Conservation (phyloP, 2,113 vertebrate species). For the Jaculus jaculus region DNA sequence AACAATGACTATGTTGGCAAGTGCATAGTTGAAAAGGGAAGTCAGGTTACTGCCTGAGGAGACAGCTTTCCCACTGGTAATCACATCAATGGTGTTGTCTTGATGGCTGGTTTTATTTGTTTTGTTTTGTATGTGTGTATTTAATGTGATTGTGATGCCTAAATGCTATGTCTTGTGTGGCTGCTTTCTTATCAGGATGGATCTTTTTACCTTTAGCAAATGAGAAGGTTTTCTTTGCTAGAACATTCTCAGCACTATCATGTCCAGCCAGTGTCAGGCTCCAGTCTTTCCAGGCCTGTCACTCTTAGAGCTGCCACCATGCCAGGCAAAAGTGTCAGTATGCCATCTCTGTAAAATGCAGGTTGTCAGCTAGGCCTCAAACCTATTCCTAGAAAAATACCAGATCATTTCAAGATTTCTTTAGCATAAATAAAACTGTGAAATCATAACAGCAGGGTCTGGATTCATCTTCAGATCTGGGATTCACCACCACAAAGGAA, state of each 20-base stretch:
- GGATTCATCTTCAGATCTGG: not conserved
- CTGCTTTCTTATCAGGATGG: not conserved
- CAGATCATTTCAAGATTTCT: constrained; percentile 39
- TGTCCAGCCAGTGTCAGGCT: not conserved
- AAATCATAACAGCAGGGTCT: not conserved
- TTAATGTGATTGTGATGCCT: no score
- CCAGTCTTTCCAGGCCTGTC: not conserved
- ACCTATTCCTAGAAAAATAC: constrained; percentile 43
- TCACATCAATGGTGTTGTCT: not conserved
- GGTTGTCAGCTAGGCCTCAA: not conserved
- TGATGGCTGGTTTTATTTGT: no score
- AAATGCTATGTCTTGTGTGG: no score
- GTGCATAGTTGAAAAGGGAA: not conserved
- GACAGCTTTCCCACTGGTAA: not conserved
- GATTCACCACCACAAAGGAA: not conserved
- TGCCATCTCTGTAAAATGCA: not conserved
- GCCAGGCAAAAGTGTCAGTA: not conserved
- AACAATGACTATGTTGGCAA: no score
- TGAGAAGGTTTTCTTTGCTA: not conserved
- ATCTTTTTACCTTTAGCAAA: not conserved
- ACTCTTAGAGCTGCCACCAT: not conserved
- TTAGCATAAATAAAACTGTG: not conserved
- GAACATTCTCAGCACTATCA: not conserved
- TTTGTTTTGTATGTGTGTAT: no score
- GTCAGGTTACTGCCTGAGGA: not conserved